phyloP scores from a whole-genome alignment of 2,113 vertebrate genomes.

The Benthochromis sp. region DNA sequence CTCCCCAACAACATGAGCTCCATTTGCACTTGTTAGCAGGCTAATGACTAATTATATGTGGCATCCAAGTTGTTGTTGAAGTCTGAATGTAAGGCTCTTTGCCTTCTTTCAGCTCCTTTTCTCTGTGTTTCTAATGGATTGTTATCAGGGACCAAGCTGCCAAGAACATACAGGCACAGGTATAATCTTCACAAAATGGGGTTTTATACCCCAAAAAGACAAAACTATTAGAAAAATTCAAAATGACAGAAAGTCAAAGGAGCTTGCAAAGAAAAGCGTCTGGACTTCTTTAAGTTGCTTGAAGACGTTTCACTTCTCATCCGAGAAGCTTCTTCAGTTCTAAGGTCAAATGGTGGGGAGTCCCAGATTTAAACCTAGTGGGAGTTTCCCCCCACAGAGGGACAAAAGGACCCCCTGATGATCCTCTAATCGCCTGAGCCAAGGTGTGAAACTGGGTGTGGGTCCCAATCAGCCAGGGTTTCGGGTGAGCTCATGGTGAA shows the following conservation, averaged over 20 bases:
- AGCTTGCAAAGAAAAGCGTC: too few relatives aligned
- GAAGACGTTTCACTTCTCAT: too few relatives aligned
- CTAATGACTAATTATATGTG: not conserved
- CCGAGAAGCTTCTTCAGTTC: too few relatives aligned
- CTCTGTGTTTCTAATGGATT: not conserved
- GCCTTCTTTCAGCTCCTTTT: not conserved
- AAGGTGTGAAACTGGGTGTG: not conserved
- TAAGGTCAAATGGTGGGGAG: too few relatives aligned
- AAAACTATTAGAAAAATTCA: too few relatives aligned
- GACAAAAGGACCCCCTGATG: accelerated
- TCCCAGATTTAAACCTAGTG: too few relatives aligned
- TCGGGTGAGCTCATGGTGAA: not conserved
- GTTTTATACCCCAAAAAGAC: too few relatives aligned
- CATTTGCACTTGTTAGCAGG: not conserved
- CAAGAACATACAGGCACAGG: not conserved
- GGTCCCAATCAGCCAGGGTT: not conserved
- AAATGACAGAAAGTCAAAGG: too few relatives aligned
- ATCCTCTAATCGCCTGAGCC: not conserved
- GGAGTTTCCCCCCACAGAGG: too few relatives aligned
- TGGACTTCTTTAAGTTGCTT: too few relatives aligned
- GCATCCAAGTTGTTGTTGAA: not conserved
- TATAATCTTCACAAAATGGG: not conserved
- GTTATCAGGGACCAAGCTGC: not conserved
- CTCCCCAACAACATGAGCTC: not conserved
- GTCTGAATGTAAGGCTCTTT: not conserved